Percentiles rank a stretch among this genome's conserved stretches.
Evolutionary conservation across 2,888 invertebrate genomes (phyloP).

Genomic region (Mantis religiosa): DNA sequence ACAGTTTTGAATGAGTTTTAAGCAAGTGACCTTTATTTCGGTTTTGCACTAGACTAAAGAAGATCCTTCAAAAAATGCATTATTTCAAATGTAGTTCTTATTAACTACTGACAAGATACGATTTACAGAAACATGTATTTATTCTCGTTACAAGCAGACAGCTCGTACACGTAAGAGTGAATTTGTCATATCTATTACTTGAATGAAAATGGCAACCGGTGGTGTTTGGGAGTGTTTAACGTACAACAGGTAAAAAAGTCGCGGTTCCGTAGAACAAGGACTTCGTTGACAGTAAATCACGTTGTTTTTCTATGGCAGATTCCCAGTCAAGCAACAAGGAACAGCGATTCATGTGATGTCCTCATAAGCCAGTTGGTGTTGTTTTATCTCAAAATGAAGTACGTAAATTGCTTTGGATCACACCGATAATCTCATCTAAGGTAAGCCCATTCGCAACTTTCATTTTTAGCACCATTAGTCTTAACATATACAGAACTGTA

Average conservation of each 20-base stretch:
- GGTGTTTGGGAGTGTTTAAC: background rate
- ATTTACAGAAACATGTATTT: background rate
- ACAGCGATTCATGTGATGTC: background rate
- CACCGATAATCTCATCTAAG: background rate
- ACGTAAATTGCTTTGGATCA: background rate
- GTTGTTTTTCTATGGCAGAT: background rate
- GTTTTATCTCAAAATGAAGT: background rate
- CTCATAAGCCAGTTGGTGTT: background rate
- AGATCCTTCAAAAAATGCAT: background rate
- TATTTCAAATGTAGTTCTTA: background rate
- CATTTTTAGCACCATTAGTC: background rate
- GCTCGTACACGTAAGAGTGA: background rate
- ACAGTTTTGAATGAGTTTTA: background rate
- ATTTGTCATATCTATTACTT: background rate
- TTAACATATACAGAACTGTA: too few relatives aligned
- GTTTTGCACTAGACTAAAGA: background rate
- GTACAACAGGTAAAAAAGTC: background rate
- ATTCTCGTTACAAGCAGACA: background rate
- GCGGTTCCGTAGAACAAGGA: background rate
- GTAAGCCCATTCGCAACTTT: background rate
- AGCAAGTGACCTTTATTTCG: background rate
- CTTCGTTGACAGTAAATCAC: background rate
- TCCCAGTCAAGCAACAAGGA: background rate
- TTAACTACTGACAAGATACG: background rate
- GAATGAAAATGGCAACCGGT: constrained; percentile 16